Conservation (phyloP, 2,113 vertebrate genomes). For the Brienomyrus longianalis region DNA sequence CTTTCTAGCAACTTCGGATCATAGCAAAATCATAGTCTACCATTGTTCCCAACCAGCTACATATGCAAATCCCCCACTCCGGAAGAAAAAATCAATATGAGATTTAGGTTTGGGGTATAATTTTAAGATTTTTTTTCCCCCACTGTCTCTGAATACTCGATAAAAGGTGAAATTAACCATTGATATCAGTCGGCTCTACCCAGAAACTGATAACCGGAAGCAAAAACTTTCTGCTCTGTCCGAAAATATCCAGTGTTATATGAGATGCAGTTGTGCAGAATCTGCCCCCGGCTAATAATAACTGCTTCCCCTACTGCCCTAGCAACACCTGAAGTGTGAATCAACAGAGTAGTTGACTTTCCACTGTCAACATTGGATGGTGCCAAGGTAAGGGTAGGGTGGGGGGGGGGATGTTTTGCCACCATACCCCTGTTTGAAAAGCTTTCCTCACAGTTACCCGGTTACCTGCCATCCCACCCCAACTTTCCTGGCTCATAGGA, state of each 20-base stretch:
- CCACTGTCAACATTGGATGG: neutral
- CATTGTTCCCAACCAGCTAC: neutral
- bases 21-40: neutral
- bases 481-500: neutral
- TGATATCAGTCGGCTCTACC: neutral
- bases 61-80: neutral
- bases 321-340: constrained; percentile 6
- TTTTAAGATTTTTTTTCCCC: neutral
- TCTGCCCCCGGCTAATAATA: constrained; percentile 16
- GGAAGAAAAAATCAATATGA: neutral
- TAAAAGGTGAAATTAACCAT: neutral
- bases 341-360: neutral
- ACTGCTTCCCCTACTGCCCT: neutral
- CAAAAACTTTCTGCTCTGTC: neutral
- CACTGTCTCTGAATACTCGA: neutral
- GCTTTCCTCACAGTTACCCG: neutral
- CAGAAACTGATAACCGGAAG: neutral
- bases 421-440: neutral
- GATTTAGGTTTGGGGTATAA: neutral
- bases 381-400: neutral
- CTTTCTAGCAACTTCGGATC: neutral
- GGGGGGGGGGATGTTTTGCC: neutral
- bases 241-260: constrained; percentile 23
- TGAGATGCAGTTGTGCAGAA: constrained; percentile 15
- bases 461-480: neutral